phyloP scores from a whole-genome alignment of 2,113 vertebrate genomes.

The Triplophysa siluroides region DNA sequence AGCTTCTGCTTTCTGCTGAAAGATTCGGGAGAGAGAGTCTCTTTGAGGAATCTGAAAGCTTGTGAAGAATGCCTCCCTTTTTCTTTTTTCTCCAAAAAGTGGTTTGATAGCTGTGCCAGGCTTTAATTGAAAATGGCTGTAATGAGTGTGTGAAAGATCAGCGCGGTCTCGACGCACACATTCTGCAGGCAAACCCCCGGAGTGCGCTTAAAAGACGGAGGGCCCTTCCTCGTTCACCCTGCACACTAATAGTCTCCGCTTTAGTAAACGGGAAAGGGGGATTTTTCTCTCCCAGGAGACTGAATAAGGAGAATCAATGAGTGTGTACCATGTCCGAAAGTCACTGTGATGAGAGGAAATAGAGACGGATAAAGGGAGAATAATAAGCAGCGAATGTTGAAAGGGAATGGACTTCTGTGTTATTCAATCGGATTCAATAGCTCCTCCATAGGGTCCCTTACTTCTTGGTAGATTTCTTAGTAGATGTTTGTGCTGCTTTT shows the following conservation, averaged over 20 bases:
- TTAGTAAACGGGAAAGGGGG: conserved; percentile 48
- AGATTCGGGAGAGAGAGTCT: conserved; percentile 28
- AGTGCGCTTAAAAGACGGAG: conserved; percentile 51
- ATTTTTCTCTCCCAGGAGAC: conserved; percentile 46
- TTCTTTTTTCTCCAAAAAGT: conserved; percentile 45
- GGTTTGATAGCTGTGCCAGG: conserved; percentile 56
- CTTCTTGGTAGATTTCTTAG: neutral
- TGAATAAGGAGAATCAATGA: conserved; percentile 53
- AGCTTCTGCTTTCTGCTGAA: neutral
- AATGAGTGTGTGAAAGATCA: conserved; percentile 62
- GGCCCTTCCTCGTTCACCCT: conserved; percentile 44
- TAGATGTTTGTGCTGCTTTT: neutral
- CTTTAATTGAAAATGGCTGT: conserved; percentile 58
- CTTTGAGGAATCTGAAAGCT: conserved; percentile 49
- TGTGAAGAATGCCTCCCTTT: conserved; percentile 48
- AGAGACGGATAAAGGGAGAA: conserved; percentile 42
- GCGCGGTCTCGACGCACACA: conserved; percentile 44
- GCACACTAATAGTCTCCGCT: conserved; percentile 47
- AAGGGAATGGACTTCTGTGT: conserved; percentile 38
- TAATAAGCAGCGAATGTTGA: conserved; percentile 13
- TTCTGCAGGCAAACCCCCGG: conserved; percentile 52
- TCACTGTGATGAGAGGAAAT: conserved; percentile 42
- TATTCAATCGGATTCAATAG: conserved; percentile 35
- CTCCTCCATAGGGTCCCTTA: conserved; percentile 4
- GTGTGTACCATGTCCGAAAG: conserved; percentile 46